Evolutionary conservation across 2,113 vertebrate species (phyloP).

Genomic region (Xiphophorus maculatus): DNA sequence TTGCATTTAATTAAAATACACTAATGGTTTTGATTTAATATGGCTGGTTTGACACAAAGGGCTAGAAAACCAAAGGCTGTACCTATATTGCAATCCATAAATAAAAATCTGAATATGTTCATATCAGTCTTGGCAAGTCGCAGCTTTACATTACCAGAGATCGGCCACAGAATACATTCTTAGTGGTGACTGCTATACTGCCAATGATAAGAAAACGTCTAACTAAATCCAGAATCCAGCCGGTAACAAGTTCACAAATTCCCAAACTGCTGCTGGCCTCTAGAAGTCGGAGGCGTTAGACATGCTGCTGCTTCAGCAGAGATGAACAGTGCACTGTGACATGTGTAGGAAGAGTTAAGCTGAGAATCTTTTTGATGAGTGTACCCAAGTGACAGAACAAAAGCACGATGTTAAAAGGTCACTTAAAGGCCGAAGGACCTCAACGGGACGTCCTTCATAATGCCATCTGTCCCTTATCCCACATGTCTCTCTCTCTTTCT

Average conservation of each 20-base stretch:
- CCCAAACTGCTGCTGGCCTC: neutral
- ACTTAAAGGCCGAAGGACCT: conserved; percentile 22
- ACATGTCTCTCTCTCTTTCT: neutral
- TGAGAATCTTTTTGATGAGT: neutral
- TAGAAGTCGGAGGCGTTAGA: neutral
- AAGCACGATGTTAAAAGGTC: neutral
- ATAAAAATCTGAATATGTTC: too few relatives aligned
- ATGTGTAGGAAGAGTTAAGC: neutral
- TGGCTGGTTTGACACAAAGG: neutral
- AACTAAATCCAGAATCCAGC: neutral
- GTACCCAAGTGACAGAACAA: neutral
- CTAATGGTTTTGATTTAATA: neutral
- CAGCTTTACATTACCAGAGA: neutral
- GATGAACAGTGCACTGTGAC: neutral
- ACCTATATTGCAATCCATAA: too few relatives aligned
- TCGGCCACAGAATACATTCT: neutral
- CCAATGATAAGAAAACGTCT: neutral
- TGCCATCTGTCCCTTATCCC: neutral
- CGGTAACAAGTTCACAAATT: neutral
- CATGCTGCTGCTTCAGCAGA: neutral
- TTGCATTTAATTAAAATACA: too few relatives aligned
- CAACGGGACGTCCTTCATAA: conserved; percentile 5
- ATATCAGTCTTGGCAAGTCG: too few relatives aligned
- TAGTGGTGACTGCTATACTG: neutral
- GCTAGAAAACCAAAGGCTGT: too few relatives aligned